A percentile compares a stretch with the other conserved stretches of the same genome.
These are phyloP conservation scores for Thalassophryne amazonica DNA, from an alignment of 2,797 vertebrate genomes.

Conservation along the genomic window DNA sequence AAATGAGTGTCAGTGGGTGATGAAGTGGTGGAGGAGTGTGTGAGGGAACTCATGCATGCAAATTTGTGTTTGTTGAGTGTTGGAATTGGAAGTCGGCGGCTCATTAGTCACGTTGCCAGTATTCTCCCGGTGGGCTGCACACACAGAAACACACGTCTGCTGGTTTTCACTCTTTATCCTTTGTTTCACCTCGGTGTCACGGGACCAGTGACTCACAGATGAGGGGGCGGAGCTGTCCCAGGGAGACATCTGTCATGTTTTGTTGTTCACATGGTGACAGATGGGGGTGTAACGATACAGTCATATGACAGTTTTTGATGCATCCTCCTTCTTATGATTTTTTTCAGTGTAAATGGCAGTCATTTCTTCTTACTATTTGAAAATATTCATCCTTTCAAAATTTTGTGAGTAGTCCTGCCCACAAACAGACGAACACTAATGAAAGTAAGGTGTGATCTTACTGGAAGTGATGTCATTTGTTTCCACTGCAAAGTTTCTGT, in stretches of 20 bases:
- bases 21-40: slow-evolving; percentile 2
- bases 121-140: background rate
- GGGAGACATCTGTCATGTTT: slow-evolving; percentile 1
- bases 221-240: slow-evolving; percentile 2
- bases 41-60: background rate
- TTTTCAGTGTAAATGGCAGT: no score
- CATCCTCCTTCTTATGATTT: background rate
- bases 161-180: slow-evolving; percentile 10
- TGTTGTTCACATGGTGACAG: slow-evolving; percentile 5
- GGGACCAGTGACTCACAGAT: slow-evolving; percentile 22
- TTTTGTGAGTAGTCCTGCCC: no score
- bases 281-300: slow-evolving; percentile 3
- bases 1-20: slow-evolving; percentile 1
- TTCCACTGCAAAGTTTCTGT: no score
- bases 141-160: background rate
- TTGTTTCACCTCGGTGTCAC: slow-evolving; percentile 19
- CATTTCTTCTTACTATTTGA: no score
- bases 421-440: no score
- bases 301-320: background rate
- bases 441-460: no score
- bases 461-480: no score
- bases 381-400: no score
- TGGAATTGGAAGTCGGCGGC: slow-evolving; percentile 13
- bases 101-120: slow-evolving; percentile 7
- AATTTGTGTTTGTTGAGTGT: slow-evolving; percentile 1